A percentile compares a stretch with the other conserved stretches of the same genome.
Conservation (phyloP, 2,888 invertebrate species). For the Herminia tarsipennalis region DNA sequence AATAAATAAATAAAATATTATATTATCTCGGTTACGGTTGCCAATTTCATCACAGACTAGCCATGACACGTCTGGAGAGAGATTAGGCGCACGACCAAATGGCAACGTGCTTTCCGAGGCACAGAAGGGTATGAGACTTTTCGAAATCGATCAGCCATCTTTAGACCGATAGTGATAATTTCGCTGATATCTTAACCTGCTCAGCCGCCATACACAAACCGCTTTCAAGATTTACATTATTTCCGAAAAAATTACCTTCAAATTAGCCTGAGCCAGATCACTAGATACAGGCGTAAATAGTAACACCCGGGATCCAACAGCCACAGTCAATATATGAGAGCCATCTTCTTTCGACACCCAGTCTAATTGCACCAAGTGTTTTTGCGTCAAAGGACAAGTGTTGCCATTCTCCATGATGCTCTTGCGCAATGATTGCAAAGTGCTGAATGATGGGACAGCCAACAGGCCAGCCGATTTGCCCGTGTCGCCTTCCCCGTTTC, state of each 20-base stretch:
- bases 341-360: slow-evolving; percentile 99
- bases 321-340: slow-evolving; percentile 98
- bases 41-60: too few species aligned
- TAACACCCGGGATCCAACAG: slow-evolving; percentile 96
- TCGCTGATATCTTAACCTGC: too few species aligned
- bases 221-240: too few species aligned
- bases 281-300: slow-evolving; percentile 97
- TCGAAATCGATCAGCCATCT: too few species aligned
- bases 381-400: slow-evolving; percentile 95
- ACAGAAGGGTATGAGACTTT: too few species aligned
- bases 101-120: too few species aligned
- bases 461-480: slow-evolving; percentile 87
- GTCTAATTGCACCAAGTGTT: slow-evolving; percentile 97
- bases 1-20: too few species aligned
- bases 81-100: not conserved
- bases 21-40: too few species aligned
- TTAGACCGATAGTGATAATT: too few species aligned
- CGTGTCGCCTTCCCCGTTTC: slow-evolving; percentile 84
- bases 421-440: slow-evolving; percentile 93
- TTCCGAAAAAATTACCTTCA: slow-evolving; percentile 85
- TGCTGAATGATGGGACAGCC: slow-evolving; percentile 96
- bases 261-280: slow-evolving; percentile 97
- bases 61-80: not conserved
- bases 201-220: too few species aligned
- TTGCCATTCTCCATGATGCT: slow-evolving; percentile 97